Evolutionary conservation across 2,888 invertebrate species (phyloP), one percentile per base, ranked within the genome.

Genomic region (Agriopis aurantiaria): DNA sequence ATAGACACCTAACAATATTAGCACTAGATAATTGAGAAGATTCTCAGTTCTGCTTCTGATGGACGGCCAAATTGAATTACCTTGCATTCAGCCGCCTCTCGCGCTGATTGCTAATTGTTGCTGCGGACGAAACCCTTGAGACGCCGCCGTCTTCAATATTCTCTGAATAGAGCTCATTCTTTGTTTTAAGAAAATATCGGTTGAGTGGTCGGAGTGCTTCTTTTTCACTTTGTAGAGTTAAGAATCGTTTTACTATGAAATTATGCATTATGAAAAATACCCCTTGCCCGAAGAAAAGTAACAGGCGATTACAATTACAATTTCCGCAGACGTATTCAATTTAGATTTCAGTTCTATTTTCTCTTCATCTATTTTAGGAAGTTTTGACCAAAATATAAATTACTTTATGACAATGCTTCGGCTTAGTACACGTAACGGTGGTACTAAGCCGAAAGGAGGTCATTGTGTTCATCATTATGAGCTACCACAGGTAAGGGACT

Each of bases 91-190:
- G 71, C 63, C 67, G 71, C 57, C 71, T 71, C 60, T 57, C 66
- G 70, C 73, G 72, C 66, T 76, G 77, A 77, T 76, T 75, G 75
- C 71, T 73, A 74, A 75, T 75, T 77, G 75, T 73, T 75, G 72
- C 71, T 71, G 55, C 63, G 74, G 70, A 69, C 65, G 70, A 58
- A 68, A 68, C 73, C 68, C 69, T 70, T 61, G 70, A 63, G 62
- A 67, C 66, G 64, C 48, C 63, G 59, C 48, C 61, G 56, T 43
- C 70, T 70, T 63, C 58, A 64, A 67, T 67, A 59, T 64, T 65
- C 64, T 60, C 40, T 60, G 55, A 62, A 66, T 58, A 43, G 12
- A 66, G 52, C 46, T 11, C 62, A 57, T 56, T 59, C 60, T 69
- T 69, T 65, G 51, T 45, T 59, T 59, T 48, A 62, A 61, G 61